Base-by-base conservation (phyloP, 2,888 invertebrate genomes). In the Folsomia manolachei region DNA sequence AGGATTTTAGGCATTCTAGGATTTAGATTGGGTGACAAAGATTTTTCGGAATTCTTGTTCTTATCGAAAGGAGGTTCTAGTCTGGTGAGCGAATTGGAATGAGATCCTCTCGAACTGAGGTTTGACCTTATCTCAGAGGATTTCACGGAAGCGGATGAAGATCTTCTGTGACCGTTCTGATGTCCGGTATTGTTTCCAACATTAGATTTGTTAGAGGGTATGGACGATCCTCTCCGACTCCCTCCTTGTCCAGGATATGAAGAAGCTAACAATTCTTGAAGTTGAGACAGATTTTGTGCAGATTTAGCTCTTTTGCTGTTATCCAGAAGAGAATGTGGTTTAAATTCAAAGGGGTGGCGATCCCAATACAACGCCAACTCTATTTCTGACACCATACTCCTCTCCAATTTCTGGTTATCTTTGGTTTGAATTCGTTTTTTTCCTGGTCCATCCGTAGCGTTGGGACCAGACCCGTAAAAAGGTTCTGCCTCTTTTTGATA, bases 331-430 rank as follows among this genome's bases (percentile, higher is more conserved):
- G 27, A 9, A 2, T 9, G 21, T 14, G 65, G 56, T 19, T 66
- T 70, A 62, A 71, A 71, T 68, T 75, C 75, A 39, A 66, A 75
- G 24, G 80, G 77, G 27, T 76, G 74, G n/a, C 78, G 69, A 56
- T 80, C 80, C 80, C 80, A 80, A 72, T 80, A 78, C n/a, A 80
- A 27, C 1, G 80, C 80, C 26, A 80, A 27, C 39, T 80, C 80
- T 26, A 80, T 80, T 68, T 78, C 80, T 4, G 78, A 71, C 39
- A 73, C 60, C 26, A 73, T 27, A 0, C 23, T 56, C 4, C 61
- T 56, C 19, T 24, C 27, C 19, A 56, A 70, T 68, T 74, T 66
- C 24, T 71, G 68, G 27, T 63, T 68, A 25, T 75, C 70, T 27
- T 63, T 67, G 0, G 67, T 63, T n/a, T 71, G 62, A n/a, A n/a